Evolutionary conservation across 2,797 vertebrate species (phyloP), one percentile per base, ranked within the genome.

Genomic region (Argentina silus): DNA sequence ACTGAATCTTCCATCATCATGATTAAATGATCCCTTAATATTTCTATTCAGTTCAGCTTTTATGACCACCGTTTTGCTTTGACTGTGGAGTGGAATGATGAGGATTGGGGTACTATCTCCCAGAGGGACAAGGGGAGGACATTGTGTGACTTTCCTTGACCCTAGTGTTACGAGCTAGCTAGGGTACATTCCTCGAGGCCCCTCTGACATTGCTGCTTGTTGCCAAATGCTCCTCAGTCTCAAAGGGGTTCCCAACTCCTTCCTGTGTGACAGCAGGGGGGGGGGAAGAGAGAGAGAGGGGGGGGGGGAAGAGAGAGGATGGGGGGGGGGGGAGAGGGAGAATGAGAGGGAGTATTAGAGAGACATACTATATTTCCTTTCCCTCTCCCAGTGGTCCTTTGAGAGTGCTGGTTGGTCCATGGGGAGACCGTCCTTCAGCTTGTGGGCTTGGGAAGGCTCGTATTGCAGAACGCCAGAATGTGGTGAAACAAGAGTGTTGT

Each of bases 131-230:
- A 36, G 27, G 27, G 27, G 27, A 36, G 27, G 27, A 36, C 27
- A 36, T 36, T 36, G 27, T 36, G 4, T 36, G 27, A 1, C 27
- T 36, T 1, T 36, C 27, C 27, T 2, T 36, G 27, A 36, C 27
- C 27, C 27, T 36, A 36, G 27, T n/a, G n/a, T 2, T 36, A 4
- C 27, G 27, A 36, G 27, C 27, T 36, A 36, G 27, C 27, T 36
- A 4, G 10, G 15, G n/a, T 1, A 3, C 2, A 72, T 72, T 70
- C 81, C 82, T 36, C 73, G 12, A 7, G 48, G 14, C 72, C 53
- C 76, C 42, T 15, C 69, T 7, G 71, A 71, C 69, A 74, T 78
- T 72, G 57, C 53, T 69, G 59, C 45, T 42, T 61, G 59, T 17
- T 4, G 4, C 27, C 27, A 36, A 36, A 36, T 36, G 27, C 27